A percentile compares a stretch with the other conserved stretches of the same genome.
phyloP scores from a whole-genome alignment of 1,140 invertebrate species.

The Zaprionus nigranus region DNA sequence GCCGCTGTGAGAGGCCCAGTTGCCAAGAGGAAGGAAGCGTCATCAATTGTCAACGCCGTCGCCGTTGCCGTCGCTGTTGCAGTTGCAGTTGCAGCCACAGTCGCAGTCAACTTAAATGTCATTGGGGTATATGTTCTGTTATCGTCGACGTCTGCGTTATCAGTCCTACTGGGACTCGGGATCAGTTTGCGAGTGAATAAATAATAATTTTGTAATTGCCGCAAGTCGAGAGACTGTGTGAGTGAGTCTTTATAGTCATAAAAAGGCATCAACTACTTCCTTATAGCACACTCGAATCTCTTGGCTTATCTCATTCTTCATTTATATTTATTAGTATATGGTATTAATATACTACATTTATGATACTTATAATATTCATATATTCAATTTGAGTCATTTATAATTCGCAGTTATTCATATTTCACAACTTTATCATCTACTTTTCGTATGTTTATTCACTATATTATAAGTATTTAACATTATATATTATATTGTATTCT shows the following conservation, averaged over 20 bases:
- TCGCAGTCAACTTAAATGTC: background rate
- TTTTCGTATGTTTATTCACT: no score
- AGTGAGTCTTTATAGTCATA: background rate
- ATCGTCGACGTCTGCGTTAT: background rate
- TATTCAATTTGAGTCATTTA: no score
- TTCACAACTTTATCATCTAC: no score
- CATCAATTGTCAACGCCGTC: constrained; percentile 20
- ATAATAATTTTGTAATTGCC: constrained; percentile 5
- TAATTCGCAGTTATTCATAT: background rate
- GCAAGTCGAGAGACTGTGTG: background rate
- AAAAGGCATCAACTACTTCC: background rate
- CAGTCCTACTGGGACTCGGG: background rate
- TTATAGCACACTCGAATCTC: background rate
- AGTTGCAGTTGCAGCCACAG: background rate
- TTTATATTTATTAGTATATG: background rate
- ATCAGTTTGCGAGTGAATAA: constrained; percentile 4
- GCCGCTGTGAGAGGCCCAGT: constrained; percentile 14
- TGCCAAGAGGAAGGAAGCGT: constrained; percentile 33
- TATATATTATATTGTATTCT: no score
- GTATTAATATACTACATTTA: background rate
- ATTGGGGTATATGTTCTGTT: background rate
- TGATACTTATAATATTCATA: background rate
- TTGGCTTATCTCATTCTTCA: background rate
- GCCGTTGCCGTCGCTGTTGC: constrained; percentile 8
- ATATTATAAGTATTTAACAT: no score